Conservation (phyloP, 1,140 invertebrate species). For the Rhagoletis pomonella region DNA sequence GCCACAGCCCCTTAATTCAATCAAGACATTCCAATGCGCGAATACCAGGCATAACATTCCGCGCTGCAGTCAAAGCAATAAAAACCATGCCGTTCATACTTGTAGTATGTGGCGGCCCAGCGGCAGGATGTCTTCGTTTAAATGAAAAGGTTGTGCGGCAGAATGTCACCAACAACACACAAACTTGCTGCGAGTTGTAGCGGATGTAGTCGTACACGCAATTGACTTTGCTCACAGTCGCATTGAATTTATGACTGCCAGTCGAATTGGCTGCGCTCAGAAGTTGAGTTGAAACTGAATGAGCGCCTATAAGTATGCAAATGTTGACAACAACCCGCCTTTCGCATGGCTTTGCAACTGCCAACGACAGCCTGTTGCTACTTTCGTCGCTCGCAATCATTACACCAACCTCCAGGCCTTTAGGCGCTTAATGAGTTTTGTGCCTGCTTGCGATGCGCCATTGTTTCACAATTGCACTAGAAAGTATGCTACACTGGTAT, state of each 20-base stretch:
- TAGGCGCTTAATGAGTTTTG: conserved; percentile 9
- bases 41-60: conserved; percentile 9
- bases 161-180: neutral
- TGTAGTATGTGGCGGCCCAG: neutral
- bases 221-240: conserved; percentile 4
- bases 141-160: neutral
- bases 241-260: neutral
- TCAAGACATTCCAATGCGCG: conserved; percentile 39
- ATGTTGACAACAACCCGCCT: neutral
- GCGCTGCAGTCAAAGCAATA: neutral
- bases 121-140: neutral
- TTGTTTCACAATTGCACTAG: neutral
- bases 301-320: neutral
- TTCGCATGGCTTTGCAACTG: neutral
- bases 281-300: neutral
- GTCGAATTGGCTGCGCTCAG: neutral
- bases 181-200: neutral
- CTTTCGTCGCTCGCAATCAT: neutral
- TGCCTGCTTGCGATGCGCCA: neutral
- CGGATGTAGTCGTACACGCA: neutral
- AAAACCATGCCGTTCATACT: conserved; percentile 5
- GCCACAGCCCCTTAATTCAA: conserved; percentile 17
- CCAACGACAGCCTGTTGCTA: neutral
- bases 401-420: neutral
- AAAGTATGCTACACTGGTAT: neutral